Base-by-base conservation (phyloP, 2,113 vertebrate species). In the Vombatus ursinus region DNA sequence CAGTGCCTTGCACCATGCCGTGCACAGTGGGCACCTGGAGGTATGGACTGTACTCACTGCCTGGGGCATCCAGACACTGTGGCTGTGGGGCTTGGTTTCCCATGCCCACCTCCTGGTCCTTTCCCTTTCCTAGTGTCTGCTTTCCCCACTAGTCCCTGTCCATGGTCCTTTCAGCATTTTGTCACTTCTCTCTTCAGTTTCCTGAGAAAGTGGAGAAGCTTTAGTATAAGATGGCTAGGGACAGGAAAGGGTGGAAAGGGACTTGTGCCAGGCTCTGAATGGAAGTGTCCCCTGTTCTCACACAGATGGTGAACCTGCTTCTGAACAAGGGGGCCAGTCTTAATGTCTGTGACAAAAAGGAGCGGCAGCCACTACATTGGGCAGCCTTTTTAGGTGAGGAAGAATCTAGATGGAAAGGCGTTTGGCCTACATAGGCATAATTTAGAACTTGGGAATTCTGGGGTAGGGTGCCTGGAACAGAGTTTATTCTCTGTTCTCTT, bases 361-460 rank as follows among this genome's bases (percentile, higher is more conserved):
- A 99, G 37, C 98, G 99, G 28, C 99, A 99, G 97, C 98, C 99
- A 94, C 98, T 99, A 97, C 99, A 99, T 98, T 99, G 99, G 99
- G 99, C 99, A 7, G 99, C 99, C 95, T 99, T 99, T 96, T 98
- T 99, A 22, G 99, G 99, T 99, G 95, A 97, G 98, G 93, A n/a
- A 44, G 23, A 10, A 23, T 50, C 77, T 48, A 10, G 0, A 0
- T 51, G 91, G 31, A 93, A 54, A 61, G 84, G 51, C 25, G 92
- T 91, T 95, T 51, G 52, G 68, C 28, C 51, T 8, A 77, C 68
- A n/a, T 77, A 44, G 68, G 37, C 37, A 77, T 77, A 44, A 44
- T 22, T 77, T 77, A 77, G 37, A 77, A 37, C 5, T 77, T 68
- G 25, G 53, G 47, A 47, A 84, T 77, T 26, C 90, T 49, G 8